These are phyloP conservation scores for Tridacna gigas DNA, from an alignment of 2,888 invertebrate genomes.

Conservation along the genomic window DNA sequence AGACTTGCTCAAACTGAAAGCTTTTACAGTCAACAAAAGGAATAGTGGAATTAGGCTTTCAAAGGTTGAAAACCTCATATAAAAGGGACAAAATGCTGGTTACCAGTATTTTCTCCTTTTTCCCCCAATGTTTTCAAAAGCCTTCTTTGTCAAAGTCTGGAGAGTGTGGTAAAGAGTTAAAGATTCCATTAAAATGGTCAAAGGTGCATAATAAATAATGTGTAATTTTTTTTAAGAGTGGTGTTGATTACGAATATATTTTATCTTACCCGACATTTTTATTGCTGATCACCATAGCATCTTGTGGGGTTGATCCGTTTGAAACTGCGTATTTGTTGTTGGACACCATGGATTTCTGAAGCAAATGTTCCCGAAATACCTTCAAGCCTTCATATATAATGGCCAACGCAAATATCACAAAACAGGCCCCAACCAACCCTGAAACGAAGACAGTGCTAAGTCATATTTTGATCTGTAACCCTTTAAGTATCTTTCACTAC, in stretches of 20 bases:
- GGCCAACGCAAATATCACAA: conserved; percentile 96
- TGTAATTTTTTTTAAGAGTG: too few species aligned
- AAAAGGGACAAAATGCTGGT: neutral
- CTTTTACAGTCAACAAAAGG: too few species aligned
- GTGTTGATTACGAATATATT: too few species aligned
- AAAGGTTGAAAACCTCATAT: neutral
- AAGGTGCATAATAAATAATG: too few species aligned
- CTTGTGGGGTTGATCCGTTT: conserved; percentile 57
- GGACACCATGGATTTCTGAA: conserved; percentile 68
- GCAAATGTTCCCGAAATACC: conserved; percentile 88
- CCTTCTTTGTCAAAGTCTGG: too few species aligned
- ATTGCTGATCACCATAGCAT: conserved; percentile 66
- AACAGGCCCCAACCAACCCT: conserved; percentile 93
- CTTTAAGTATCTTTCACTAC: too few species aligned
- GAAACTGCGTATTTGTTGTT: conserved; percentile 59
- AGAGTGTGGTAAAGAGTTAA: too few species aligned
- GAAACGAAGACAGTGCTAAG: conserved; percentile 39
- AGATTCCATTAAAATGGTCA: too few species aligned
- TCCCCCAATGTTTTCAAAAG: neutral
- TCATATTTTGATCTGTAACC: too few species aligned
- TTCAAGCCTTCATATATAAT: conserved; percentile 98
- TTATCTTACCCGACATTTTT: conserved; percentile 70
- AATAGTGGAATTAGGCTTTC: too few species aligned
- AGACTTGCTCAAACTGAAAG: too few species aligned
- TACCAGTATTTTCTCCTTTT: neutral